phyloP scores from a whole-genome alignment of 1,140 invertebrate genomes.

The Saxidomus purpurata region DNA sequence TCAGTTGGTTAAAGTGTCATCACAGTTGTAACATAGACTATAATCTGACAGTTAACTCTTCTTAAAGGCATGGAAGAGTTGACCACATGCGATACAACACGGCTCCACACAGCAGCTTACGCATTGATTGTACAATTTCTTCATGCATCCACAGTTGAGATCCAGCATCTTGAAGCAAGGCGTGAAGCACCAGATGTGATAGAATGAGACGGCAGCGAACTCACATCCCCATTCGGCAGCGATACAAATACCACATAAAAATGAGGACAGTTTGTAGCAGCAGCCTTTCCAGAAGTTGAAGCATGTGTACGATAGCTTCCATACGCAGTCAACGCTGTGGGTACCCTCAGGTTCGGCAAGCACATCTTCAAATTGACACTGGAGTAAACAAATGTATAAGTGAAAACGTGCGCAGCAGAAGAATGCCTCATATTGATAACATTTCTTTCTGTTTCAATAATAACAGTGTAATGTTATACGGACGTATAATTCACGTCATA shows the following conservation, averaged over 20 bases:
- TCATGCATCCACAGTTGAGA: conserved; percentile 90
- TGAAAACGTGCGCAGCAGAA: no score
- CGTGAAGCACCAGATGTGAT: conserved; percentile 85
- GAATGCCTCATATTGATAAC: no score
- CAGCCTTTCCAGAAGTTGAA: conserved; percentile 90
- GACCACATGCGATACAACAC: conserved; percentile 71
- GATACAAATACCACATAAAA: conserved; percentile 90
- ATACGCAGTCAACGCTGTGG: conserved; percentile 91
- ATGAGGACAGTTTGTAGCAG: conserved; percentile 91
- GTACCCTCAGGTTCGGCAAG: conserved; percentile 92
- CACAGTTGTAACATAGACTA: no score
- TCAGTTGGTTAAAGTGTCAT: no score
- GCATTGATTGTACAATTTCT: conserved; percentile 88
- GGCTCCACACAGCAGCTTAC: conserved; percentile 83
- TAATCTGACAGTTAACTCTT: conserved; percentile 65
- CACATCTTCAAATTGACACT: conserved; percentile 90
- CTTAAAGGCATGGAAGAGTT: conserved; percentile 73
- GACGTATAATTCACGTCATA: no score
- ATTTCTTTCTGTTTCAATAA: no score
- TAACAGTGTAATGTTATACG: no score
- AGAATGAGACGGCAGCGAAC: conserved; percentile 92
- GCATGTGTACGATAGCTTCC: conserved; percentile 91
- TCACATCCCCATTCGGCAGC: conserved; percentile 91
- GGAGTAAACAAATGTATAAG: conserved; percentile 31
- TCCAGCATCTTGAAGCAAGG: conserved; percentile 76